Evolutionary conservation across 2,888 invertebrate species (phyloP).

Genomic region (Melanotus villosus): DNA sequence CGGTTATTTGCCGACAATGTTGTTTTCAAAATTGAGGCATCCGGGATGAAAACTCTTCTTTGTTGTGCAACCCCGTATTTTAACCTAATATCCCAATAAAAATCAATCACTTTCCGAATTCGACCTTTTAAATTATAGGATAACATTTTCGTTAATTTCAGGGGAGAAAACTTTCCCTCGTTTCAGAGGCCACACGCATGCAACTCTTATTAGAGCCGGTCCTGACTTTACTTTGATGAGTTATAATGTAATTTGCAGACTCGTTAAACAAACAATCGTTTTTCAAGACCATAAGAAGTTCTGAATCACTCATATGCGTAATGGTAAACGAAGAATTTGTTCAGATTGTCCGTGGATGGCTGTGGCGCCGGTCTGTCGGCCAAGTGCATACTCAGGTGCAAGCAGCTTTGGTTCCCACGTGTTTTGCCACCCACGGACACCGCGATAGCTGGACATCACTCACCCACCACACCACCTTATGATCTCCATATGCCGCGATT

Average conservation of each 20-base stretch:
- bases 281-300: conserved; percentile 14
- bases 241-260: conserved; percentile 7
- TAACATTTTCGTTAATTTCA: too few species aligned
- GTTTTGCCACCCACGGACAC: conserved; percentile 63
- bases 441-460: conserved; percentile 41
- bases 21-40: conserved; percentile 38
- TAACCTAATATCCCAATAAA: conserved; percentile 32
- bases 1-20: conserved; percentile 35
- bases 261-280: not conserved
- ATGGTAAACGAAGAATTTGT: conserved; percentile 37
- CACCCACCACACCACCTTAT: conserved; percentile 36
- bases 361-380: conserved; percentile 76
- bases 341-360: conserved; percentile 50
- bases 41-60: conserved; percentile 4
- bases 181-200: too few species aligned
- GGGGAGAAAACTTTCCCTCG: too few species aligned
- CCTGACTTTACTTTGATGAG: not conserved
- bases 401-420: conserved; percentile 71
- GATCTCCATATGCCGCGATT: not conserved
- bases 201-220: too few species aligned
- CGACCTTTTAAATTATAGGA: not conserved
- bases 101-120: conserved; percentile 2
- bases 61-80: conserved; percentile 35
- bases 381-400: conserved; percentile 79
- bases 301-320: conserved; percentile 29